phyloP scores from a whole-genome alignment of 37 sponge, comb jelly and placozoan genomes.

The Dysidea cf. avara region DNA sequence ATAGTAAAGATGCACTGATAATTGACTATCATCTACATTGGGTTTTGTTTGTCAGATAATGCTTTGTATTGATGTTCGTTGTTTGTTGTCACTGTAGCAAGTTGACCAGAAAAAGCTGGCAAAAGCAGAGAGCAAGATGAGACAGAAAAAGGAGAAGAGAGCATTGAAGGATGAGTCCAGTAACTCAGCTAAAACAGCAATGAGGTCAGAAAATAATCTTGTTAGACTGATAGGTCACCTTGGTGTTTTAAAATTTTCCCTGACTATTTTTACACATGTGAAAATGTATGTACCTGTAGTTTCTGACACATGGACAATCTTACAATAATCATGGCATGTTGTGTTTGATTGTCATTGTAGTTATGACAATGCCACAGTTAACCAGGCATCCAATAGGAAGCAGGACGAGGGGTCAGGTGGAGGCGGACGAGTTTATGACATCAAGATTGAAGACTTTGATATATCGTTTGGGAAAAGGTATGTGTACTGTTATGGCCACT shows the following conservation, averaged over 20 bases:
- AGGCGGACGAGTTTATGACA: constrained; percentile 44
- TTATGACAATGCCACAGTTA: constrained; percentile 48
- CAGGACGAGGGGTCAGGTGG: constrained; percentile 10
- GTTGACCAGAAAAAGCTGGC: constrained; percentile 79
- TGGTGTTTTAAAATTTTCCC: constrained; percentile 7
- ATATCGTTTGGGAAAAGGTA: constrained; percentile 66
- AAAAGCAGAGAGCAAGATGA: constrained; percentile 80
- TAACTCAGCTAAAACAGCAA: no score
- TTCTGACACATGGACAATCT: background rate
- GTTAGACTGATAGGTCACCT: no score
- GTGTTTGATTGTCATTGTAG: background rate
- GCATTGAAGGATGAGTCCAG: constrained; percentile 42
- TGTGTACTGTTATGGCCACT: no score
- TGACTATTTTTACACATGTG: no score
- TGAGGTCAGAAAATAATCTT: no score
- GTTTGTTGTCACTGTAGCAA: constrained; percentile 14
- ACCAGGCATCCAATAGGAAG: constrained; percentile 38
- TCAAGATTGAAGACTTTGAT: constrained; percentile 80
- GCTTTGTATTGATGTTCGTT: no score
- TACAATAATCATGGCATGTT: background rate
- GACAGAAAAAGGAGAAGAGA: constrained; percentile 78
- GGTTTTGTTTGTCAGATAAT: background rate
- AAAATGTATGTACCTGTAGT: background rate
- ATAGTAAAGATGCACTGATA: background rate
- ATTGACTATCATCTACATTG: constrained; percentile 7